phyloP scores from a whole-genome alignment of 2,797 vertebrate genomes.

The Notoglanidium macrostoma region DNA sequence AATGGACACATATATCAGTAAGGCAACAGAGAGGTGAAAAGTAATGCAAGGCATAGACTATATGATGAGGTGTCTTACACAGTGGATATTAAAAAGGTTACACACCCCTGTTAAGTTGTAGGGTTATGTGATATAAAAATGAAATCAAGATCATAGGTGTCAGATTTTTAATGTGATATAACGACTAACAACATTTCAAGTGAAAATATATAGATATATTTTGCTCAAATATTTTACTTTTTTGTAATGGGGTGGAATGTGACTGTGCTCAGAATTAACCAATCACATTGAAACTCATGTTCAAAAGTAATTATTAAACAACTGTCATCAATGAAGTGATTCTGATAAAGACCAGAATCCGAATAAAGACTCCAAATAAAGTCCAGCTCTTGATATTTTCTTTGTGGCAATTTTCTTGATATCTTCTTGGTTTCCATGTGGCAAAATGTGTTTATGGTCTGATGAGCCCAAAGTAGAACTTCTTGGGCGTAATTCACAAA shows the following conservation, averaged over 20 bases:
- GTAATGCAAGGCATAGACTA: not conserved
- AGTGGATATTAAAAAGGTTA: not conserved
- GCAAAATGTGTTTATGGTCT: not conserved
- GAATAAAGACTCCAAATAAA: not conserved
- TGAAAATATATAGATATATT: not conserved
- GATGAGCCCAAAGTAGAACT: not conserved
- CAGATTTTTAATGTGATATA: not conserved
- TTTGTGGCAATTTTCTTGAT: not conserved
- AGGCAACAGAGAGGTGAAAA: not conserved
- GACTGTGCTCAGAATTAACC: not conserved
- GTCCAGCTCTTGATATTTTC: not conserved
- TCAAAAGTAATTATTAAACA: not conserved
- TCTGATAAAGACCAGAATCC: no score
- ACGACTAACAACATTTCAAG: not conserved
- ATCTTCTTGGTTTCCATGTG: not conserved
- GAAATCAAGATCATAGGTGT: not conserved
- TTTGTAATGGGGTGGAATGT: not conserved
- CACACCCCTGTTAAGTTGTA: not conserved
- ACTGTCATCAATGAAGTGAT: not conserved
- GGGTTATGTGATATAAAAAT: not conserved
- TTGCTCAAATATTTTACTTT: not conserved
- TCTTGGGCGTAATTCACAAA: not conserved
- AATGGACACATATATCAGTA: conserved; percentile 11
- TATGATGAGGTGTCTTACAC: not conserved
- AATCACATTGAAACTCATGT: not conserved